These are phyloP conservation scores for Rhadinocentrus ornatus DNA, from an alignment of 2,797 vertebrate species.

Conservation along the genomic window DNA sequence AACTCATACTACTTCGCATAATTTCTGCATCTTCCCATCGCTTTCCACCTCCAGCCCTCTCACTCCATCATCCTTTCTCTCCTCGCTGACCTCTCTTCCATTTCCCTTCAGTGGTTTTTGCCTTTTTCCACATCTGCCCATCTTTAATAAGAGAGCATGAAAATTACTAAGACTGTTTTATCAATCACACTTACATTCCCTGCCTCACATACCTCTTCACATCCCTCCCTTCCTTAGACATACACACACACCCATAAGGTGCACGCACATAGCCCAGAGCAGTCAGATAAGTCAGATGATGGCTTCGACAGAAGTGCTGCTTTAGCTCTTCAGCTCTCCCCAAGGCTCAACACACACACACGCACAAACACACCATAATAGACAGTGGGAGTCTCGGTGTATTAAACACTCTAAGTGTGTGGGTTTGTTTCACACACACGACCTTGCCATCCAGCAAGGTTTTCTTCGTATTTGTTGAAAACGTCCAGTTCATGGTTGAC, in stretches of 20 bases:
- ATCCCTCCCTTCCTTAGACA: constrained; percentile 1
- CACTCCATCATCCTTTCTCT: constrained; percentile 37
- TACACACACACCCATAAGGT: constrained; percentile 29
- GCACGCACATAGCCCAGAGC: constrained; percentile 52
- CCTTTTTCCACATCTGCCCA: constrained; percentile 65
- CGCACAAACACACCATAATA: constrained; percentile 20
- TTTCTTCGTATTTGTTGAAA: constrained; percentile 62
- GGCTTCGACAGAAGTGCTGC: constrained; percentile 79
- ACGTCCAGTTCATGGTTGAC: constrained; percentile 60
- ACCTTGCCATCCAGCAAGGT: constrained; percentile 70
- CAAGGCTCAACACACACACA: constrained; percentile 40
- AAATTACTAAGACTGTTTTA: constrained; percentile 60
- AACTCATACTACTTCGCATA: constrained; percentile 5
- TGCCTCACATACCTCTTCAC: not conserved
- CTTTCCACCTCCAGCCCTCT: constrained; percentile 27
- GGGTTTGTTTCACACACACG: constrained; percentile 29
- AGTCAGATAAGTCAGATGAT: constrained; percentile 75
- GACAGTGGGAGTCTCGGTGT: constrained; percentile 52
- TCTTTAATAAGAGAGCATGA: constrained; percentile 65
- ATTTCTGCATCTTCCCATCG: constrained; percentile 24
- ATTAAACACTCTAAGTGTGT: constrained; percentile 56
- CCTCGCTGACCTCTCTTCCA: constrained; percentile 40
- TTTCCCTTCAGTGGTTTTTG: constrained; percentile 43
- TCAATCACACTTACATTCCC: constrained; percentile 42
- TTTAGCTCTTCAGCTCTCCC: constrained; percentile 70